Evolutionary conservation across 30 jellyfish, hydroid and myxozoan species (phyloP).

Genomic region (Mastigias papua): DNA sequence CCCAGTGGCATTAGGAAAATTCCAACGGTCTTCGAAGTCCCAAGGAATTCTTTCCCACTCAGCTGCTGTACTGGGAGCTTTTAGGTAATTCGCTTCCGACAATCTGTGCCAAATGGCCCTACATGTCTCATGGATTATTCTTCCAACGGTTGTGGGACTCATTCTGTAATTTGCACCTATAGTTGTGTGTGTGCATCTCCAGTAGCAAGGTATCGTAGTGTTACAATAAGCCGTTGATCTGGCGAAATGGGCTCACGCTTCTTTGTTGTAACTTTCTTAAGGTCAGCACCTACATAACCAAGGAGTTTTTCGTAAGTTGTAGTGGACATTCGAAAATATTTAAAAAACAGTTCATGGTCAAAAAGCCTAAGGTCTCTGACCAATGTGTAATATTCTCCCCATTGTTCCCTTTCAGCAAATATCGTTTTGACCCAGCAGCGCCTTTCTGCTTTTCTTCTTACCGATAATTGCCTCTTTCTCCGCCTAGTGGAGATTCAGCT

Average conservation of each 20-base stretch:
- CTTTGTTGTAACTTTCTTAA: neutral
- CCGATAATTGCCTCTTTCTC: neutral
- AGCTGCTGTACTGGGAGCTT: neutral
- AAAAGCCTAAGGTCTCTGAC: constrained; percentile 25
- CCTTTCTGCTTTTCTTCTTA: constrained; percentile 2
- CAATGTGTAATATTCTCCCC: constrained; percentile 20
- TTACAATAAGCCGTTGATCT: neutral
- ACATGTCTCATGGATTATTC: constrained; percentile 44
- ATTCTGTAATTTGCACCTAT: constrained; percentile 68
- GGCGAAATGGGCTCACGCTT: constrained; percentile 1
- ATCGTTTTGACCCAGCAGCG: constrained; percentile 33
- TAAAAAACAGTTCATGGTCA: constrained; percentile 21
- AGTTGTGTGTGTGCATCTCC: constrained; percentile 35
- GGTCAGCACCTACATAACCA: neutral
- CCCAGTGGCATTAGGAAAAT: constrained; percentile 49
- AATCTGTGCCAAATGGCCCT: too few species aligned
- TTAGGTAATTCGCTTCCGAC: neutral
- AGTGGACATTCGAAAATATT: constrained; percentile 27
- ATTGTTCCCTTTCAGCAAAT: constrained; percentile 8
- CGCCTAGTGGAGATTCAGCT: neutral
- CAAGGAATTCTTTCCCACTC: constrained; percentile 35
- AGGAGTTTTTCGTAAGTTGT: neutral
- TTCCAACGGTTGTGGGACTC: constrained; percentile 48
- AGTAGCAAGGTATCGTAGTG: constrained; percentile 6
- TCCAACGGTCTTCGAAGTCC: constrained; percentile 24